Evolutionary conservation across 1,140 invertebrate species (phyloP).

Genomic region (Dysdera silvatica): DNA sequence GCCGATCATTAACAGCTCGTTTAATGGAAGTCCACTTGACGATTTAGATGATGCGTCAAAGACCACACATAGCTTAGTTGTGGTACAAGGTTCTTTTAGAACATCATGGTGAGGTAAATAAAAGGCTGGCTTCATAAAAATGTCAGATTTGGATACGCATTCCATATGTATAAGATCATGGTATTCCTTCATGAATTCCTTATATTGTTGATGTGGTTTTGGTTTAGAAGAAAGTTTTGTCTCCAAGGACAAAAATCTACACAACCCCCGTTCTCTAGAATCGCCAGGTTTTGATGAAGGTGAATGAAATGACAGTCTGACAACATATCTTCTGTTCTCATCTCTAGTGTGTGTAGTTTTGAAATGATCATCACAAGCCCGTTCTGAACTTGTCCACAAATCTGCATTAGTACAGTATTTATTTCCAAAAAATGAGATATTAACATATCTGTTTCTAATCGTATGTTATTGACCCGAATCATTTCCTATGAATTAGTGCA

Average conservation of each 20-base stretch:
- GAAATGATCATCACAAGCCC: too few relatives aligned
- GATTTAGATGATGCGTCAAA: too few relatives aligned
- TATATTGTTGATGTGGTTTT: constrained; percentile 1
- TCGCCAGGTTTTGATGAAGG: not conserved
- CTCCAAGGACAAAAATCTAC: not conserved
- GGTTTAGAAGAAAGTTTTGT: too few relatives aligned
- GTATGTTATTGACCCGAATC: not conserved
- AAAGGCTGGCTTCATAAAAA: not conserved
- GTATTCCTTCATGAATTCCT: constrained; percentile 40
- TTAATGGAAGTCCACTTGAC: not conserved
- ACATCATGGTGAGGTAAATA: constrained; percentile 41
- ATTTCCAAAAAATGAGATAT: not conserved
- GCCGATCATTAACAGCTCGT: not conserved
- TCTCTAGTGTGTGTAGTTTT: too few relatives aligned
- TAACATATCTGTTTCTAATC: not conserved
- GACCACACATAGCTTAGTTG: constrained; percentile 2
- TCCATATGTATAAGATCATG: constrained; percentile 38
- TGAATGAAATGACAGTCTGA: not conserved
- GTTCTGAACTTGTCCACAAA: too few relatives aligned
- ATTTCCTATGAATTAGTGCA: not conserved
- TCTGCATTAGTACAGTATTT: not conserved
- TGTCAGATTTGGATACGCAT: not conserved
- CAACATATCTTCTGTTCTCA: not conserved
- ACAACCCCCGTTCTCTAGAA: not conserved
- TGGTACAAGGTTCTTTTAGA: constrained; percentile 28